These are phyloP conservation scores for Galemys pyrenaicus DNA, from an alignment of 2,113 vertebrate species.

Conservation along the genomic window DNA sequence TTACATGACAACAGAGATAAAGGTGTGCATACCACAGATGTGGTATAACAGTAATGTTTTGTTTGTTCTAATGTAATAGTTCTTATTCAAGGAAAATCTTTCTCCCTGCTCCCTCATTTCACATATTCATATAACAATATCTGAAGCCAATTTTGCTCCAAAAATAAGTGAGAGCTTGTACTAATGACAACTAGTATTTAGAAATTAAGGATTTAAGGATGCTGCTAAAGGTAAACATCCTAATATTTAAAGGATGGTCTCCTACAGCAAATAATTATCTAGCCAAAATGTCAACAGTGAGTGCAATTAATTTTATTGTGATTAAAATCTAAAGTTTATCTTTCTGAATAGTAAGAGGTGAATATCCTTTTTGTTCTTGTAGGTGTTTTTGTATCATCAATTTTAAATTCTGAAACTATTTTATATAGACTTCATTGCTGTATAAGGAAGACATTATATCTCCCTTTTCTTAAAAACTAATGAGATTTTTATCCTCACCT, in stretches of 20 bases:
- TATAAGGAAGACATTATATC: neutral
- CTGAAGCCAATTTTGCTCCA: neutral
- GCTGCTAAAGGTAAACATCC: neutral
- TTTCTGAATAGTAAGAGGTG: neutral
- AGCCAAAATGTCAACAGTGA: neutral
- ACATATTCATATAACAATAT: neutral
- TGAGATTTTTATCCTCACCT: neutral
- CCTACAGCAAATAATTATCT: neutral
- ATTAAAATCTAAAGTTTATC: neutral
- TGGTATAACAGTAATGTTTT: neutral
- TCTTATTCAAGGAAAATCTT: neutral
- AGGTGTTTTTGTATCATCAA: neutral
- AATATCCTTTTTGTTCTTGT: neutral
- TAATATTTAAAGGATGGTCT: neutral
- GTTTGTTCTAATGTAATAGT: neutral
- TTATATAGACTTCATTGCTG: neutral
- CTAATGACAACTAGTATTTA: neutral
- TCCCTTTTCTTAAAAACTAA: neutral
- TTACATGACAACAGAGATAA: neutral
- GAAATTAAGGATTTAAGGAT: accelerated
- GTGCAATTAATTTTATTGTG: neutral
- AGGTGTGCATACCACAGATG: accelerated
- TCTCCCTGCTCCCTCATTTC: neutral
- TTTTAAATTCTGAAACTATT: neutral
- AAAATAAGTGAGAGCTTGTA: neutral